Evolutionary conservation across 2,797 vertebrate species (phyloP), one percentile per base, ranked within the genome.

Genomic region (Cossypha heuglini): DNA sequence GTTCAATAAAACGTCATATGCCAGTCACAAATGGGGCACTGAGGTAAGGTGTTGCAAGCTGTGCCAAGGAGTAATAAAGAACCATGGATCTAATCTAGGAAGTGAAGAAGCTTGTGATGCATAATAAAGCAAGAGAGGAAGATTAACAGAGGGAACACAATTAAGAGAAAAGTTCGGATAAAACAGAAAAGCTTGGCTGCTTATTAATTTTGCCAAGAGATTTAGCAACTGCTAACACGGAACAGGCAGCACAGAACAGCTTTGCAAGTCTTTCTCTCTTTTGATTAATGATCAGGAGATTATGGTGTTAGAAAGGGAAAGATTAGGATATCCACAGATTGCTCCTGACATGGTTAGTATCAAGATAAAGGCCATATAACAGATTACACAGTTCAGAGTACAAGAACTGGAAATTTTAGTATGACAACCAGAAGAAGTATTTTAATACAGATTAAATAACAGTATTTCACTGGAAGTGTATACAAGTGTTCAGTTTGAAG

Each of bases 261-360:
- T 90, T 83, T 90, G 51, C 61, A 86, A 75, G 25, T 54, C 26
- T 86, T 24, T 42, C 10, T 43, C n/a, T 76, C 9, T 84, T 79
- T 86, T 84, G 3, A 94, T 91, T 91, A 82, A 91, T 79, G 73
- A 86, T 87, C 58, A 74, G 51, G 58, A 87, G 92, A 96, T 96
- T 96, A 90, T 72, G 54, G 61, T 77, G 55, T 91, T 94, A 92
- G 75, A 80, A 91, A 49, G n/a, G 46, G 29, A 87, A 81, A 67
- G 73, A 88, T 92, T 86, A 93, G 63, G 63, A 59, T 76, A 87
- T 31, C 57, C 61, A 24, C 29, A 81, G 74, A 89, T 87, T 81
- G 55, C 31, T 90, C 43, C 74, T 80, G 85, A 74, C 76, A 38
- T 16, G 31, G 71, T 88, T 86, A 80, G 48, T 38, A 24, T n/a